Conservation (phyloP, 2,113 vertebrate genomes). For the Tylochromis polylepis region DNA sequence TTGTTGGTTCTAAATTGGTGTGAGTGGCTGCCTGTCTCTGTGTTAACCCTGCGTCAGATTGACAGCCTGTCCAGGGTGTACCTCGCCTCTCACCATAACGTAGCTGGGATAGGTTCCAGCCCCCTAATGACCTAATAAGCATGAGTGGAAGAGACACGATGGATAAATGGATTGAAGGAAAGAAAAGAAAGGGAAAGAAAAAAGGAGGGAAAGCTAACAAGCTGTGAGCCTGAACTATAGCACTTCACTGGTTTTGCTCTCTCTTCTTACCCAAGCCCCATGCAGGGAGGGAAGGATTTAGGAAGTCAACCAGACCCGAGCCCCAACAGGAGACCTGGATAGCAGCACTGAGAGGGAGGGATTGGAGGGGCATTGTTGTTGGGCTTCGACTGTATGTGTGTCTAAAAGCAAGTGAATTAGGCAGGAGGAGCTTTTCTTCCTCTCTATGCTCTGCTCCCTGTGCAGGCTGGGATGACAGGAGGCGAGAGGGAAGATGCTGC, state of each 20-base stretch:
- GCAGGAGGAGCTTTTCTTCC: not conserved
- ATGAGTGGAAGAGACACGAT: not conserved
- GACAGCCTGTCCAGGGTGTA: not conserved
- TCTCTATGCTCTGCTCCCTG: not conserved
- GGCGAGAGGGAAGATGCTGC: not conserved
- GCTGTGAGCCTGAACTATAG: not conserved
- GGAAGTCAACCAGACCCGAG: slow-evolving; percentile 4
- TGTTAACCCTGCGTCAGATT: not conserved
- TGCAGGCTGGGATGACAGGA: not conserved
- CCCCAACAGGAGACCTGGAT: not conserved
- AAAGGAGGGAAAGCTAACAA: not conserved
- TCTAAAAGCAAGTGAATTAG: not conserved
- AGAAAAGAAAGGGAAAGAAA: not conserved
- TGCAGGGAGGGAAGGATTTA: slow-evolving; percentile 22
- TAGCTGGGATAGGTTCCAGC: not conserved
- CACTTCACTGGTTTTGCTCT: not conserved
- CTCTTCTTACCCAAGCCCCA: not conserved
- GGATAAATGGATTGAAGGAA: not conserved
- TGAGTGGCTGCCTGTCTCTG: not conserved
- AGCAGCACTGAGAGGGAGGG: not conserved
- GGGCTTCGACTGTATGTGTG: not conserved
- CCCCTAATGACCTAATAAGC: not conserved
- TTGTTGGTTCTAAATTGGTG: not conserved
- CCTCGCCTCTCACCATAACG: not conserved
- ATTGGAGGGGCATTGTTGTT: not conserved